These are phyloP conservation scores for cattle (Bos taurus) DNA, from an alignment of 2,113 vertebrate genomes.

Conservation along the genomic window ARS-UCD2.0 NC_037348.1:12057001-12057500, in stretches of 20 bases:
- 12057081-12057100: background rate
- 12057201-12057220: background rate
- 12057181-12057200: accelerated
- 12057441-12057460: background rate
- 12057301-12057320: background rate
- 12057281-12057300: background rate
- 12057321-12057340: background rate
- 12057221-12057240: background rate
- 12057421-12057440: background rate
- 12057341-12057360: background rate
- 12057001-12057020: background rate
- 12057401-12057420: background rate
- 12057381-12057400: background rate
- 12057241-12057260: accelerated
- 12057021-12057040: background rate
- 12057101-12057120: too few relatives aligned
- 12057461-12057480: background rate
- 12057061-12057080: background rate
- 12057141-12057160: background rate
- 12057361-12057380: background rate
- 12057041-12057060: background rate
- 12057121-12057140: accelerated
- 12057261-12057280: background rate
- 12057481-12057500: accelerated
- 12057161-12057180: background rate